phyloP scores from a whole-genome alignment of 2,113 vertebrate genomes.

The Synodontis membranacea region DNA sequence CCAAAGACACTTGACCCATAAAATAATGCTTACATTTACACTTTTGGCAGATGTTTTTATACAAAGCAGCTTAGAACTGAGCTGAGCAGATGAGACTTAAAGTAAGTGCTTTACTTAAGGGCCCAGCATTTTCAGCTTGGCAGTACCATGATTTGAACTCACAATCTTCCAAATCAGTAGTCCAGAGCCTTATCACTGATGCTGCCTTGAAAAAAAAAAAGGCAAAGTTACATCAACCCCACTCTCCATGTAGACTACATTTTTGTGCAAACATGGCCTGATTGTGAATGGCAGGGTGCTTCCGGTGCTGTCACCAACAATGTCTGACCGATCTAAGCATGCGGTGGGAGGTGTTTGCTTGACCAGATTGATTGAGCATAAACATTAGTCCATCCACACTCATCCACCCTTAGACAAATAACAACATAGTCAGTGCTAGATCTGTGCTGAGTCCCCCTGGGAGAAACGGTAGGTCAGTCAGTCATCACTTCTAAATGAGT shows the following conservation, averaged over 20 bases:
- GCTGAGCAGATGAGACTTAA: not conserved
- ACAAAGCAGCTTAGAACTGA: not conserved
- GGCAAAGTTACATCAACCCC: not conserved
- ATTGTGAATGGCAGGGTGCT: slow-evolving; percentile 48
- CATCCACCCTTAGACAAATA: slow-evolving; percentile 74
- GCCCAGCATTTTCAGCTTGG: not conserved
- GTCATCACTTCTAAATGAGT: slow-evolving; percentile 48
- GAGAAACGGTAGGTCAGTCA: slow-evolving; percentile 33
- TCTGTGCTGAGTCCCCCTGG: slow-evolving; percentile 32
- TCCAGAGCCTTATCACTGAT: not conserved
- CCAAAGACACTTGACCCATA: not conserved
- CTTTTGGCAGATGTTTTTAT: not conserved
- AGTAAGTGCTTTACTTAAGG: not conserved
- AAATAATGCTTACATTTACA: not conserved
- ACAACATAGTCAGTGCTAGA: slow-evolving; percentile 67
- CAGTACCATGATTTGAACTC: not conserved
- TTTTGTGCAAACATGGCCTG: slow-evolving; percentile 16
- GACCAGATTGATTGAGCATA: slow-evolving; percentile 72
- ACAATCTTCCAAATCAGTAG: not conserved
- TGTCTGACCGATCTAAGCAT: slow-evolving; percentile 41
- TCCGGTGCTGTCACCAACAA: slow-evolving; percentile 50
- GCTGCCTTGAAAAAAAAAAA: not conserved
- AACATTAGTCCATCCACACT: slow-evolving; percentile 78
- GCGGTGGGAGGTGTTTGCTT: slow-evolving; percentile 56
- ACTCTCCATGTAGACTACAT: not conserved